A percentile compares a stretch with the other conserved stretches of the same genome.
These are phyloP conservation scores for Spheniscus humboldti DNA, from an alignment of 2,797 vertebrate genomes.

Conservation along the genomic window DNA sequence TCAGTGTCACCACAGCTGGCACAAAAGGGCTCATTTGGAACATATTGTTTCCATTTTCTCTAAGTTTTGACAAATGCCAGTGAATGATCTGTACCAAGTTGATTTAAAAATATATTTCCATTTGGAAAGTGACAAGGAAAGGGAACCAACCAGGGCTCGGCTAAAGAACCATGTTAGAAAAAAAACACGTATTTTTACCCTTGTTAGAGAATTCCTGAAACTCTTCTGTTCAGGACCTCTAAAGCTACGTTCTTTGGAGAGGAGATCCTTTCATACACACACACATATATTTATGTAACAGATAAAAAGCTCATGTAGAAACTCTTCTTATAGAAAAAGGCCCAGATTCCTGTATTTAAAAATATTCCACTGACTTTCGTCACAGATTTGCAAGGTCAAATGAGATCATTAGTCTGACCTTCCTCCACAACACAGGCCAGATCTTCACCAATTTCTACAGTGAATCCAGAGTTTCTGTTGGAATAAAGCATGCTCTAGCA, in stretches of 20 bases:
- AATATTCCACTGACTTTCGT: neutral
- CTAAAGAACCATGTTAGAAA: neutral
- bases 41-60: fast-evolving
- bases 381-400: neutral
- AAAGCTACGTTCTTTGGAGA: fast-evolving
- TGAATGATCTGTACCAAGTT: neutral
- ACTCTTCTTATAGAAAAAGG: neutral
- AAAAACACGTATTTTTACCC: neutral
- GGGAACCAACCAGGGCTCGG: neutral
- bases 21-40: neutral
- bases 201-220: neutral
- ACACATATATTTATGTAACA: fast-evolving
- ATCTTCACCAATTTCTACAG: neutral
- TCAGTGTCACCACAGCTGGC: neutral
- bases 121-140: neutral
- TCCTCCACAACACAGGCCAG: neutral
- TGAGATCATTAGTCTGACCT: neutral
- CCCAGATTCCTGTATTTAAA: neutral
- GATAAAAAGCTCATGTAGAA: neutral
- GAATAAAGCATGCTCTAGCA: neutral
- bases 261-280: neutral
- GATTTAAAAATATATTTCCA: neutral
- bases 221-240: neutral
- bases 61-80: neutral
- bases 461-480: neutral